Conservation (phyloP, 2,797 vertebrate species). For the Eremophila alpestris region DNA sequence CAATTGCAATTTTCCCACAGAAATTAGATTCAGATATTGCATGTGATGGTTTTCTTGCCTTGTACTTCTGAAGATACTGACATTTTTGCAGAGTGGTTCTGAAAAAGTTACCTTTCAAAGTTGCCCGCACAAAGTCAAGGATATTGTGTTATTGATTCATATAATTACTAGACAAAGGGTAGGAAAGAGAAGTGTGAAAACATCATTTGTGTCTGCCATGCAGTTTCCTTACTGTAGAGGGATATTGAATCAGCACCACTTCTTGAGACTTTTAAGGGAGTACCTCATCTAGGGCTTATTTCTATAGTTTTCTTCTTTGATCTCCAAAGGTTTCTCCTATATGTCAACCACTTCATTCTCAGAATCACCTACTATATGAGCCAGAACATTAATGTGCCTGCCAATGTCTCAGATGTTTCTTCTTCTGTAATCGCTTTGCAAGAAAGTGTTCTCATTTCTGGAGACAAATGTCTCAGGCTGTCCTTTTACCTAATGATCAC, state of each 20-base stretch:
- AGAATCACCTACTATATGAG: neutral
- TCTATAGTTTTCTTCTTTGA: neutral
- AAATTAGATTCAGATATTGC: neutral
- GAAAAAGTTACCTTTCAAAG: neutral
- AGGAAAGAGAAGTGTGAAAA: neutral
- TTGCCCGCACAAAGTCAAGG: too few species aligned
- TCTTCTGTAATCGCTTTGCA: neutral
- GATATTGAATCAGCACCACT: neutral
- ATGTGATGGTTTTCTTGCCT: neutral
- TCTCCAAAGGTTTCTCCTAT: neutral
- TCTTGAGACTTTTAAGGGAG: neutral
- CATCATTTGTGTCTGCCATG: fast-evolving
- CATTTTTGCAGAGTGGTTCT: neutral
- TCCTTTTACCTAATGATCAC: neutral
- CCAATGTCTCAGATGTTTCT: neutral
- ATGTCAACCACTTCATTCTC: neutral
- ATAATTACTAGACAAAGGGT: neutral
- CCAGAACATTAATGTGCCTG: neutral
- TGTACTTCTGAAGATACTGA: neutral
- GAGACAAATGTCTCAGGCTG: neutral
- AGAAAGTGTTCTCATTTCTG: neutral
- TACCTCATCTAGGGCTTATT: neutral
- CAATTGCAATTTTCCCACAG: neutral
- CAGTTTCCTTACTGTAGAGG: neutral
- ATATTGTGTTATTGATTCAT: neutral